A percentile compares a stretch with the other conserved stretches of the same genome.
Evolutionary conservation across 2,113 vertebrate species (phyloP).

Genomic region (Heterocephalus glaber): DNA sequence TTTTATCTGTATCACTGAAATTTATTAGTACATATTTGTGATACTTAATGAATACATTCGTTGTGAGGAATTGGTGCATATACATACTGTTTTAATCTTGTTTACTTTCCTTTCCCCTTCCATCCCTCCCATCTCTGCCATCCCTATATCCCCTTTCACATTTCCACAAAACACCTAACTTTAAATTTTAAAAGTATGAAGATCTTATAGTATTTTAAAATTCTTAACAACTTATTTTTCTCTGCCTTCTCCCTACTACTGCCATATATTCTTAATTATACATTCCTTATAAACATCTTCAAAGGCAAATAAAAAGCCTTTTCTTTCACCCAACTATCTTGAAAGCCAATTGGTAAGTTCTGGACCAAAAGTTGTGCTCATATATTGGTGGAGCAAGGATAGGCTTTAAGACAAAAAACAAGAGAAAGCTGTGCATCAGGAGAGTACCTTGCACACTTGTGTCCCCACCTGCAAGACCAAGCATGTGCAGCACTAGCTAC

Average conservation of each 20-base stretch:
- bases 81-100: not conserved
- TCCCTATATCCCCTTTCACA: not conserved
- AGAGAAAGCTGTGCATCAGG: not conserved
- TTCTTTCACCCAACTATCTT: not conserved
- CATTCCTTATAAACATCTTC: not conserved
- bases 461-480: not conserved
- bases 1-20: not conserved
- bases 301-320: not conserved
- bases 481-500: not conserved
- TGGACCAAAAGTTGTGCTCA: not conserved
- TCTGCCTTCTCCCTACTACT: not conserved
- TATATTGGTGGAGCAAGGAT: not conserved
- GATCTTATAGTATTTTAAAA: not conserved
- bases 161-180: not conserved
- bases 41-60: not conserved
- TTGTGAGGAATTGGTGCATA: not conserved
- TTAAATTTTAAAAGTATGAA: slow-evolving; percentile 31
- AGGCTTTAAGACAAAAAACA: not conserved
- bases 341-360: not conserved
- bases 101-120: not conserved
- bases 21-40: not conserved
- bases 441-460: not conserved
- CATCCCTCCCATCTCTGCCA: not conserved
- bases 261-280: not conserved
- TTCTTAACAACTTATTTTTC: not conserved